A percentile compares a stretch with the other conserved stretches of the same genome.
phyloP scores from a whole-genome alignment of 2,797 vertebrate species.

The Alfaro cultratus region DNA sequence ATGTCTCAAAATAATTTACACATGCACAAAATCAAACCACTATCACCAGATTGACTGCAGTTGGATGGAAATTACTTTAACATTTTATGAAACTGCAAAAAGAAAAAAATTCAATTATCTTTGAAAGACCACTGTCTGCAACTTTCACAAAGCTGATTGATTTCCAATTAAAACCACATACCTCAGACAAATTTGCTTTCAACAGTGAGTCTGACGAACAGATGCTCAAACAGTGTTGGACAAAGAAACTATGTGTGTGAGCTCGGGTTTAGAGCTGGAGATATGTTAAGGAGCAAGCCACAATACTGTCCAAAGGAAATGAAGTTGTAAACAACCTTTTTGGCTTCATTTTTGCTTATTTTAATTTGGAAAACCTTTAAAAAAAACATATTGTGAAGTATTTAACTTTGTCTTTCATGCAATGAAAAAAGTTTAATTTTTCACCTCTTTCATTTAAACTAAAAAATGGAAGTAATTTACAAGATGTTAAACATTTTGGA shows the following conservation, averaged over 20 bases:
- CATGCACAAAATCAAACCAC: neutral
- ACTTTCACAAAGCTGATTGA: constrained; percentile 4
- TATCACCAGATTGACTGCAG: neutral
- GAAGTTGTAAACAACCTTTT: neutral
- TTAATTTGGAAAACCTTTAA: neutral
- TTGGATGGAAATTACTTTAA: constrained; percentile 4
- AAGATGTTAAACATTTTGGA: neutral
- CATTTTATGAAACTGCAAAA: neutral
- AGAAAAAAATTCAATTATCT: neutral
- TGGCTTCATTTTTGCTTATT: neutral
- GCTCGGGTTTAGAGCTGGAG: neutral
- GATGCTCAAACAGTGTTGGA: neutral
- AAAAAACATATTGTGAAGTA: neutral
- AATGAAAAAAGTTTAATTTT: neutral
- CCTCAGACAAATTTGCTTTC: neutral
- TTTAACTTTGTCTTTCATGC: neutral
- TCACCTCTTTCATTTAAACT: neutral
- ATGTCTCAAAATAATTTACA: neutral
- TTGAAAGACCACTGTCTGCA: constrained; percentile 4
- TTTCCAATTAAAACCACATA: constrained; percentile 11
- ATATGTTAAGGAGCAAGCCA: neutral
- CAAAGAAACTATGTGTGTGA: neutral
- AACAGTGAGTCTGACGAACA: neutral
- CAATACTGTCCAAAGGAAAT: neutral
- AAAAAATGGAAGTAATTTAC: neutral